Evolutionary conservation across 2,888 invertebrate species (phyloP), one percentile per base, ranked within the genome.

Genomic region (Polymixis lichenea): DNA sequence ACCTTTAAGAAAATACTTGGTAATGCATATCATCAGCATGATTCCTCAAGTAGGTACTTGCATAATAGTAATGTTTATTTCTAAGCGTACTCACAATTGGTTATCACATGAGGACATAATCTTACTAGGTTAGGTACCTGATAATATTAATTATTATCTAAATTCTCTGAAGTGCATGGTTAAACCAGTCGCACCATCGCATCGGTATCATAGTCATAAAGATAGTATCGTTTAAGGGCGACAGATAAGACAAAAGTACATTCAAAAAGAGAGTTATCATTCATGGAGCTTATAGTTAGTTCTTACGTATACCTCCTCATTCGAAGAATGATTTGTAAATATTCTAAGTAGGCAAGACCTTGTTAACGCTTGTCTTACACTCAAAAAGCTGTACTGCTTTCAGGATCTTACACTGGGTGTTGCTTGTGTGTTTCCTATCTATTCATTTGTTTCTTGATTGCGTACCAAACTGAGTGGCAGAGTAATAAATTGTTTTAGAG

Each of bases 121-220:
- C 55, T 51, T 72, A 22, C 72, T 72, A 79, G 80, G 62, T 62
- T 77, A 77, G 38, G 62, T 43, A 53, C n/a, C n/a, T 61, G 78
- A 72, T 80, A 46, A 72, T 53, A 56, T 72, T 79, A 64, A 75
- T 79, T 53, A 64, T 1, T 56, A 77, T 80, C 74, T 64, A 53
- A 46, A 64, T 58, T 80, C 62, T 46, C 15, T 53, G 62, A 73
- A 78, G 19, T 19, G 11, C 25, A 32, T 64, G 80, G 80, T 64
- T 79, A 51, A 58, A 73, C 43, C 13, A 56, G 56, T 80, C 43
- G 15, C 2, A 80, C 43, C 22, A 58, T 32, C 13, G 32, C 51
- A 53, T 46, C 25, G 46, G 22, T 80, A 80, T 73, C 56, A 58
- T 25, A 51, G 22, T 64, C n/a, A 58, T 80, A 80, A 51, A 73